Evolutionary conservation across 2,113 vertebrate species (phyloP).

Genomic region (Chlorodrepanis virens): DNA sequence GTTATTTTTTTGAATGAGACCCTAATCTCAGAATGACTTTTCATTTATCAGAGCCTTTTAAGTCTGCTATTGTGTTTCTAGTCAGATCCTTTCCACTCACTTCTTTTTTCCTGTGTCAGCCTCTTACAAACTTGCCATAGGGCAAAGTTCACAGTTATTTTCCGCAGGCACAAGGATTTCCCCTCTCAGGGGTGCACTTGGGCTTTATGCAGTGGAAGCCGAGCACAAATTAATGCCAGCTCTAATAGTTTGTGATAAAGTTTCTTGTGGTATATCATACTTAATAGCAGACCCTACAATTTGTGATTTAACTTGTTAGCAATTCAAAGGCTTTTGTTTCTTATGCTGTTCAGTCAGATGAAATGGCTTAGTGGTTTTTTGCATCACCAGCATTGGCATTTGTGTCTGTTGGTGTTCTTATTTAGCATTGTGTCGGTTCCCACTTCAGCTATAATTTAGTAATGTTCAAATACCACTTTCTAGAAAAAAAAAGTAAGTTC

Average conservation of each 20-base stretch:
- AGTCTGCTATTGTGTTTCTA: constrained; percentile 53
- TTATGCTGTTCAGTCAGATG: not conserved
- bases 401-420: not conserved
- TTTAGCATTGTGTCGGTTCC: not conserved
- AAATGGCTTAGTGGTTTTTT: not conserved
- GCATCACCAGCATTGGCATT: not conserved
- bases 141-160: constrained; percentile 38
- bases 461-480: not conserved
- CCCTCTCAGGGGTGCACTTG: constrained; percentile 17
- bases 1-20: constrained; percentile 55
- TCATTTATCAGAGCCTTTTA: constrained; percentile 56
- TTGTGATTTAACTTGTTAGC: not conserved
- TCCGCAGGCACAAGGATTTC: constrained; percentile 22
- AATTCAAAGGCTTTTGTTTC: not conserved
- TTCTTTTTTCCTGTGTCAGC: constrained; percentile 37
- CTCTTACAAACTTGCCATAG: not conserved
- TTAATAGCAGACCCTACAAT: not conserved
- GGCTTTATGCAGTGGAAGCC: not conserved
- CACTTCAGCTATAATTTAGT: not conserved
- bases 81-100: constrained; percentile 34
- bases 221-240: not conserved
- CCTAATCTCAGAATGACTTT: constrained; percentile 53
- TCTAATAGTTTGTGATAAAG: not conserved
- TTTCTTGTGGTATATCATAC: not conserved
- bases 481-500: not conserved